Conservation (phyloP, 2,113 vertebrate species). For the Desmodus rotundus region DNA sequence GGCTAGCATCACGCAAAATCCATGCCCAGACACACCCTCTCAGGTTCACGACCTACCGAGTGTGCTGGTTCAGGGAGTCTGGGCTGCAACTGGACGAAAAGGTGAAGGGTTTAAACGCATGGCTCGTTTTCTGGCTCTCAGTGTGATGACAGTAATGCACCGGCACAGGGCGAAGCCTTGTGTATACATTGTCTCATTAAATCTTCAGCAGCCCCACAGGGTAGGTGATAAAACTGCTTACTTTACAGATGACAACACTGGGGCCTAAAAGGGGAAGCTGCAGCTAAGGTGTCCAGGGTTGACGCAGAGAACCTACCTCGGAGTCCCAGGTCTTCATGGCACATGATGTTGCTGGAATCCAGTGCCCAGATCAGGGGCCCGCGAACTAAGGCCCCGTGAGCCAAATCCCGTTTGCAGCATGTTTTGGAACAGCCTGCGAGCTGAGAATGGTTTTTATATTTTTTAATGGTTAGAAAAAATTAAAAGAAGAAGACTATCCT, state of each 20-base stretch:
- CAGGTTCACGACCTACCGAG: background rate
- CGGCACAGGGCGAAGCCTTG: background rate
- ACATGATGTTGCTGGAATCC: background rate
- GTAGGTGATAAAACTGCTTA: background rate
- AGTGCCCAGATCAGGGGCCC: background rate
- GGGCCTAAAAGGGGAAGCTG: background rate
- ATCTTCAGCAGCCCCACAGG: background rate
- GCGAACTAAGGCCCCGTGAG: accelerated
- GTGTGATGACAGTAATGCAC: background rate
- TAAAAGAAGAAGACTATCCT: background rate
- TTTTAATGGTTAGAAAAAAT: background rate
- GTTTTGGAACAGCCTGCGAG: background rate
- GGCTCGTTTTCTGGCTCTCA: background rate
- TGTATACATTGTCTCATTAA: background rate
- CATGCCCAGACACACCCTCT: background rate
- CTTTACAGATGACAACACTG: background rate
- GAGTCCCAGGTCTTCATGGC: background rate
- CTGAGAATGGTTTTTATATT: background rate
- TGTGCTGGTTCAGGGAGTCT: background rate
- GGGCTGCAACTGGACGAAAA: background rate
- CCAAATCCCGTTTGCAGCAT: background rate
- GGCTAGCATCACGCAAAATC: background rate
- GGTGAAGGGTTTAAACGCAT: background rate
- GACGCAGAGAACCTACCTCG: background rate
- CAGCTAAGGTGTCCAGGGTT: background rate